Percentiles rank a stretch among this genome's conserved stretches.
Evolutionary conservation across 1,140 invertebrate species (phyloP).

Genomic region (Pararge aegeria): DNA sequence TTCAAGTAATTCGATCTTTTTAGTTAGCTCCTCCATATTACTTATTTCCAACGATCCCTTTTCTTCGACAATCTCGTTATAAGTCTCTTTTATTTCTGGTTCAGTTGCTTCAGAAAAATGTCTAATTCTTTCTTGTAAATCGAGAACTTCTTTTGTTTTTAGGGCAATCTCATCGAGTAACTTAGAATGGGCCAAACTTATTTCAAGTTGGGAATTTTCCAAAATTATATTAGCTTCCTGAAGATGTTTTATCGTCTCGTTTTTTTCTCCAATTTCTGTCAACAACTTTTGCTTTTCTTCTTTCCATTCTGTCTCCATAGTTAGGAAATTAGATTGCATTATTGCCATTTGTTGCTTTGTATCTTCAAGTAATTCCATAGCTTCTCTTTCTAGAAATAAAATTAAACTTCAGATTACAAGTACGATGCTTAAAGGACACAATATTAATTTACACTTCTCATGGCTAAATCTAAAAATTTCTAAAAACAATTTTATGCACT

Average conservation of each 20-base stretch:
- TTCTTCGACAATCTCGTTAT: slow-evolving; percentile 62
- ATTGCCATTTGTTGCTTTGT: slow-evolving; percentile 89
- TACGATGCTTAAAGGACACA: too few relatives aligned
- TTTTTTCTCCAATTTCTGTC: slow-evolving; percentile 80
- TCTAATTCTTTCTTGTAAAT: slow-evolving; percentile 62
- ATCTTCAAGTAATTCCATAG: slow-evolving; percentile 86
- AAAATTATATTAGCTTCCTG: slow-evolving; percentile 78
- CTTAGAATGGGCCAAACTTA: slow-evolving; percentile 79
- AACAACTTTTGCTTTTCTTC: slow-evolving; percentile 83
- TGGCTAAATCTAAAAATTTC: too few relatives aligned
- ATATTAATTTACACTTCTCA: too few relatives aligned
- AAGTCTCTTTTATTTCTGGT: slow-evolving; percentile 29
- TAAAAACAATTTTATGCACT: too few relatives aligned
- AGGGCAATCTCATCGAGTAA: slow-evolving; percentile 80
- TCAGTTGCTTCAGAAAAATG: slow-evolving; percentile 35
- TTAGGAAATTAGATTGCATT: slow-evolving; percentile 89
- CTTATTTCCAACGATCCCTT: slow-evolving; percentile 73
- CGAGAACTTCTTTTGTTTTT: slow-evolving; percentile 63
- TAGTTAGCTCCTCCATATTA: slow-evolving; percentile 69
- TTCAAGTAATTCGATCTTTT: slow-evolving; percentile 76
- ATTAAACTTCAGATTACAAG: not conserved
- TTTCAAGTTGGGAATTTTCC: slow-evolving; percentile 80
- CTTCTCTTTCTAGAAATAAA: slow-evolving; percentile 80
- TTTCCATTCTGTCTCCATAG: slow-evolving; percentile 86
- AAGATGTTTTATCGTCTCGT: slow-evolving; percentile 78